Percentiles rank a stretch among this genome's conserved stretches.
phyloP scores from a whole-genome alignment of 2,797 vertebrate species.

The Hipposideros larvatus region DNA sequence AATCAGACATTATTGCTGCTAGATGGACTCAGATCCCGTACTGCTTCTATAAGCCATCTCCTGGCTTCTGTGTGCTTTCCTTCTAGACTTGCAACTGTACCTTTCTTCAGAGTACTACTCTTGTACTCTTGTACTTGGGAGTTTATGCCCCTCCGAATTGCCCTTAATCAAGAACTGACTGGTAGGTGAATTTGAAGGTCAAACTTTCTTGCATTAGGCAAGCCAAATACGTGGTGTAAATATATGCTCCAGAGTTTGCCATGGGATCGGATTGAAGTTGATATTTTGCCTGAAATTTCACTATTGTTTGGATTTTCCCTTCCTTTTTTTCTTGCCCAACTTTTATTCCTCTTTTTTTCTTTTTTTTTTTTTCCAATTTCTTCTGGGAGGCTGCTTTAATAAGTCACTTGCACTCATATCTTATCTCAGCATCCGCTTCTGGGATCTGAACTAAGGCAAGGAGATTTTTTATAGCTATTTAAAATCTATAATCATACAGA shows the following conservation, averaged over 20 bases:
- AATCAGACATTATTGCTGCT: neutral
- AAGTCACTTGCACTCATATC: neutral
- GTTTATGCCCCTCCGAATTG: neutral
- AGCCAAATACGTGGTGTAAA: neutral
- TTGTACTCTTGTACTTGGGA: neutral
- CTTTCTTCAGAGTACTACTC: neutral
- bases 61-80: neutral
- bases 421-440: neutral
- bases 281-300: neutral
- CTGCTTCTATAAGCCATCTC: neutral
- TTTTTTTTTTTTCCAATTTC: neutral
- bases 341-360: neutral
- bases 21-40: neutral
- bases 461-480: neutral
- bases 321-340: neutral
- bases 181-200: neutral
- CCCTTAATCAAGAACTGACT: neutral
- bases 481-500: neutral
- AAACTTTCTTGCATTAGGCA: neutral
- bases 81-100: neutral
- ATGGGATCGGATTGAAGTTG: neutral
- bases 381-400: neutral
- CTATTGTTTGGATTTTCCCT: neutral
- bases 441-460: neutral
- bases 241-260: neutral